Conservation (phyloP, 2,888 invertebrate species). For the Diarsia brunnea region DNA sequence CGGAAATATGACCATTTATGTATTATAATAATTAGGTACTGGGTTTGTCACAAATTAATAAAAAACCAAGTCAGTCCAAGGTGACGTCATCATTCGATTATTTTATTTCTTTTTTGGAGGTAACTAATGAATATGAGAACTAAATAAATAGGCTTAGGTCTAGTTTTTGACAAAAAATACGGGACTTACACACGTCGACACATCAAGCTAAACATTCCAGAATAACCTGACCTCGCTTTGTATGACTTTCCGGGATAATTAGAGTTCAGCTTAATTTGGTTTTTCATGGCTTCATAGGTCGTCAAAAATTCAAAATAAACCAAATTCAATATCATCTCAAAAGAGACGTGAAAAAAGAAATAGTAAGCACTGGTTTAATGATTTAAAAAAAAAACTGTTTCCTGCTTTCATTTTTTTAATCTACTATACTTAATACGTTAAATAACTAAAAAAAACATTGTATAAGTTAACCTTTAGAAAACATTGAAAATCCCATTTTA, state of each 20-base stretch:
- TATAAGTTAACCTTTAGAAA: background rate
- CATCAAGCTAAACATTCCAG: too few relatives aligned
- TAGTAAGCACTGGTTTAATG: background rate
- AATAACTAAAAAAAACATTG: background rate
- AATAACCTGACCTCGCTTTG: too few relatives aligned
- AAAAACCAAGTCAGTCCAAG: background rate
- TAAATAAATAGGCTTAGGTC: background rate
- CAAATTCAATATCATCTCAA: background rate
- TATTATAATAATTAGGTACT: background rate
- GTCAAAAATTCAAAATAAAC: background rate
- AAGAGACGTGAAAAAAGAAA: background rate
- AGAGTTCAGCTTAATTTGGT: too few relatives aligned
- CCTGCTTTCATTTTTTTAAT: background rate
- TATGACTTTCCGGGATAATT: too few relatives aligned
- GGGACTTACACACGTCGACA: too few relatives aligned
- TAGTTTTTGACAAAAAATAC: background rate
- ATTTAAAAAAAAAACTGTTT: background rate
- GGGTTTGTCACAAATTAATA: background rate
- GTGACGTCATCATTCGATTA: background rate
- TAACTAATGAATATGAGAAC: background rate
- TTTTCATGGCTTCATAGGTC: too few relatives aligned
- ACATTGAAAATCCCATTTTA: background rate
- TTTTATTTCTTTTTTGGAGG: background rate
- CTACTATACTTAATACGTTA: background rate
- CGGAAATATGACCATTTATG: background rate